Base-by-base conservation (phyloP, 2,113 vertebrate genomes). In the Gopherus evgoodei region DNA sequence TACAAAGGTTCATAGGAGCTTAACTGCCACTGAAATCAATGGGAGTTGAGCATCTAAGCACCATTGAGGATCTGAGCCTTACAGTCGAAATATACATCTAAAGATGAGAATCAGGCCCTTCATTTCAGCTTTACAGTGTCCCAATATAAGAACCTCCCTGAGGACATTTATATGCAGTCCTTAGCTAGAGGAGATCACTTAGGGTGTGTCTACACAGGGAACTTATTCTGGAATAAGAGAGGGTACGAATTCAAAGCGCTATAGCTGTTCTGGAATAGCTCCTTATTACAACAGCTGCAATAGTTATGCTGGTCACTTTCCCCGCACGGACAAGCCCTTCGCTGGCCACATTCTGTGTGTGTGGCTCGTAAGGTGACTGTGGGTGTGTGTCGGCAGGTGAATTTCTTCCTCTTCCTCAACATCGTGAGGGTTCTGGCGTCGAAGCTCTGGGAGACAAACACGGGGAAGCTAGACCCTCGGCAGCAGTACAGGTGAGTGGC, bases 381-480 rank as follows among this genome's bases (percentile, higher is more conserved):
- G 5, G 47, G 17, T 10, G 9, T 88, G 50, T 94, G 31, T 86
- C 35, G 90, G 81, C 97, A 99, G 98, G 98, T 98, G 91, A 99
- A 99, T 92, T 99, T 99, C 96, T 97, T 98, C 95, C 98, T 99
- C 90, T 99, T 99, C 97, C 98, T 98, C 97, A 99, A 98, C 96
- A 99, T 99, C 0, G 95, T 99, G 50, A 97, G 98, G n/a, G 98
- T 99, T 5, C 93, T 99, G 56, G 98, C 98, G 72, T 98, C 98
- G 91, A 99, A 99, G 97, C 97, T 99, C 47, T 98, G 98, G 97
- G 98, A 98, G 96, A 98, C 97, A 6, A 98, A 98, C 12, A 97
- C 97, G 0, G 98, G 98, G 88, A 98, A 98, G 79, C 97, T 97
- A 65, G 98, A 98, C 91, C 98, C 98, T 1, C 91, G 98, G 86